Evolutionary conservation across 2,113 vertebrate genomes (phyloP), one percentile per base, ranked within the genome.

Genomic region (Lepus timidus): DNA sequence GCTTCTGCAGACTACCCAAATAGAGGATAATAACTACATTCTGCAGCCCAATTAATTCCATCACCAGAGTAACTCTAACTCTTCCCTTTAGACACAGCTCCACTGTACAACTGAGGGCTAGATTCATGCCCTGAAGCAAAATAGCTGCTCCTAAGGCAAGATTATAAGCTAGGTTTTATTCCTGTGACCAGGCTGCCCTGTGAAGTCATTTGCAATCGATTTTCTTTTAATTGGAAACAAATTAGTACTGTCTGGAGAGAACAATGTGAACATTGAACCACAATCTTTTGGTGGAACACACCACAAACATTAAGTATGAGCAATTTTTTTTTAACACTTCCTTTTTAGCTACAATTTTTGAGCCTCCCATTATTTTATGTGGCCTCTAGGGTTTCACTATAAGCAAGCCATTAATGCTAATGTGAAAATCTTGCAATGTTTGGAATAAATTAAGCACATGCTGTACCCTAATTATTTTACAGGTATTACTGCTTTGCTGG

Each of bases 211-310:
- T 91, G 86, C 93, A 96, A 91, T 95, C 96, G 61, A 93, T 97
- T 98, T 97, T 97, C 96, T 97, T 94, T 97, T 98, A 97, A 98
- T 96, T 98, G 94, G 95, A 98, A 98, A 98, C 96, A 98, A 98
- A 98, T 98, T 98, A 98, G 31, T 85, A 86, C 95, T 97, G 94
- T 98, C 97, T 98, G 94, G 92, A 98, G 95, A 97, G 96, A 98
- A 98, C 96, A 98, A 94, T 90, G 84, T 70, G 71, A 96, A 96
- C 93, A 96, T 2, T 97, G 95, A 98, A 91, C 93, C 95, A 74
- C 92, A 92, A 85, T 98, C 88, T 98, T 83, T 33, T 84, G 82
- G 88, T 88, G 91, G 91, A 94, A 85, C 68, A 80, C 65, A 93
- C 82, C 84, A 96, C 90, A 82, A 84, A 87, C 95, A 58, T 58